Percentiles rank a stretch among this genome's conserved stretches.
Evolutionary conservation across 92 coral and sea anemone species (phyloP).

Genomic region (Porites cylindrica): DNA sequence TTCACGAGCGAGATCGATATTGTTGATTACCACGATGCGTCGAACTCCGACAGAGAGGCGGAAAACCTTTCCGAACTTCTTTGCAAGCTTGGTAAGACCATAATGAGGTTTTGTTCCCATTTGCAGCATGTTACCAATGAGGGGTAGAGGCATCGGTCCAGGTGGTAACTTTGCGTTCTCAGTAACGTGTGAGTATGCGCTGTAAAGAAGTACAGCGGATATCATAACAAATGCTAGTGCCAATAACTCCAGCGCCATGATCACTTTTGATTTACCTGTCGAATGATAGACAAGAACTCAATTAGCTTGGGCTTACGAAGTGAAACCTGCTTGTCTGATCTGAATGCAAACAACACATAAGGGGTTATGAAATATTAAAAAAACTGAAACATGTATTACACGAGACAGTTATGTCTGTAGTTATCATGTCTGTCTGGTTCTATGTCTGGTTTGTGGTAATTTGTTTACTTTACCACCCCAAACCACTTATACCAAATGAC

Average conservation of each 20-base stretch:
- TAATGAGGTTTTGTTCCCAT: conserved; percentile 92
- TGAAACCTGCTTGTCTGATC: neutral
- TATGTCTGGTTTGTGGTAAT: neutral
- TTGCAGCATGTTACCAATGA: conserved; percentile 96
- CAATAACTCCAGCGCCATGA: conserved; percentile 73
- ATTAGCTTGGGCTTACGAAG: neutral
- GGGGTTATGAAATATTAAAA: too few relatives aligned
- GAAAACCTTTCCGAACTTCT: conserved; percentile 85
- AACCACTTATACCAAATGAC: neutral
- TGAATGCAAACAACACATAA: neutral
- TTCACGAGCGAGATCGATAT: conserved; percentile 95
- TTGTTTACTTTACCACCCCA: neutral
- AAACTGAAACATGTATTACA: too few relatives aligned
- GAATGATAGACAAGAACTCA: neutral
- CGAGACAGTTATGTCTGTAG: neutral
- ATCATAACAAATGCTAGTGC: conserved; percentile 61
- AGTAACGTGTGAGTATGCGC: conserved; percentile 52
- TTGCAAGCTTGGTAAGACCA: conserved; percentile 82
- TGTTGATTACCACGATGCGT: conserved; percentile 93
- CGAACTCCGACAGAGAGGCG: conserved; percentile 92
- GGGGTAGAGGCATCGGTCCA: conserved; percentile 94
- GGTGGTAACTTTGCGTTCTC: conserved; percentile 90
- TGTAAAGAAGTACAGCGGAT: conserved; percentile 59
- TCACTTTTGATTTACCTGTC: conserved; percentile 17
- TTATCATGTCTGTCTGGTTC: neutral